Conservation (phyloP, 1,140 invertebrate genomes). For the Magallana ariakensis region DNA sequence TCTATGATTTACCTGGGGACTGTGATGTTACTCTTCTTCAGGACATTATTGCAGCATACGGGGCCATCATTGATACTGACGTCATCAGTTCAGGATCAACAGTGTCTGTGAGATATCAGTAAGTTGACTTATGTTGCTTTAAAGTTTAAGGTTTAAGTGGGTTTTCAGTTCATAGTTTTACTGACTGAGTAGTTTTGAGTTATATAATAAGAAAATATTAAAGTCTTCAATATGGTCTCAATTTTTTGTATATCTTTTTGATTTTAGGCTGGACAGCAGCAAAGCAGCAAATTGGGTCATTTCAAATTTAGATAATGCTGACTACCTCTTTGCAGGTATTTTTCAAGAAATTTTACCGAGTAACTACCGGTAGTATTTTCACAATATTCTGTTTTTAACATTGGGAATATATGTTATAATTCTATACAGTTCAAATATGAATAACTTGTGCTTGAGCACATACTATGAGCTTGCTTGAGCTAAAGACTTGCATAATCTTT, state of each 20-base stretch:
- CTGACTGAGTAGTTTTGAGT: no score
- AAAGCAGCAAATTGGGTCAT: neutral
- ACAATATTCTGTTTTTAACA: no score
- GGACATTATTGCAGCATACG: neutral
- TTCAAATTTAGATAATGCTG: neutral
- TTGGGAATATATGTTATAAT: no score
- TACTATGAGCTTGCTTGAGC: no score
- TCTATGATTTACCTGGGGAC: neutral
- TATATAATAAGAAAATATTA: no score
- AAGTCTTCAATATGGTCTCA: no score
- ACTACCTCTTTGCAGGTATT: slow-evolving; percentile 14
- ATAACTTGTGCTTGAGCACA: no score
- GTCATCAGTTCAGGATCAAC: neutral
- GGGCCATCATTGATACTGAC: neutral
- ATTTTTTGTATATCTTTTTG: neutral
- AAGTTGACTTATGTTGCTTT: neutral
- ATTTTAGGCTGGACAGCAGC: neutral
- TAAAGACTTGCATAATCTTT: no score
- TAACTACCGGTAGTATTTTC: no score
- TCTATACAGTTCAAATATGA: no score
- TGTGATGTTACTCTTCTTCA: neutral
- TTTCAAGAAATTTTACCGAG: neutral
- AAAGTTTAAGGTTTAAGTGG: no score
- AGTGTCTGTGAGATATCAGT: neutral
- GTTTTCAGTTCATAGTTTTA: no score